Evolutionary conservation across 2,888 invertebrate species (phyloP), one percentile per base, ranked within the genome.

Genomic region (Meteorus colon): DNA sequence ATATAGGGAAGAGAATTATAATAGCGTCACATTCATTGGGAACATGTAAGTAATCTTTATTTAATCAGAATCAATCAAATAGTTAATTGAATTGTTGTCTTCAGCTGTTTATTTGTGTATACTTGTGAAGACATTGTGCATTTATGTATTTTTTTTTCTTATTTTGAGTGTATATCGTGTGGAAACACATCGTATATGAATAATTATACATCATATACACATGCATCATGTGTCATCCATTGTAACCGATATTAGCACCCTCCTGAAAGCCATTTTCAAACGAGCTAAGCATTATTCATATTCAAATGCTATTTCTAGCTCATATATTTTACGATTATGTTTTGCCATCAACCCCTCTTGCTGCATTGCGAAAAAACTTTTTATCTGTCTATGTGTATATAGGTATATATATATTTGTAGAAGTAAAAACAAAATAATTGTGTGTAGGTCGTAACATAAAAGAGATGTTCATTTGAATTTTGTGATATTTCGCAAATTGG

Each of bases 281-380:
- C 66, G 67, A 74, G 19, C 68, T 68, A 60, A 75, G 75, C 75
- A 78, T 81, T 79, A 84, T 83, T 84, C 82, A 81, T 84, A 84
- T 84, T 84, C 83, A 82, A 82, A 86, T 86, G 83, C 55, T 8
- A 19, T 86, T 87, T 87, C 87, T 87, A 86, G 83, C 85, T 87
- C 87, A 86, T 87, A 85, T 87, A 87, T 82, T 87, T 87, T 87
- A 87, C 84, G 87, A 85, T 85, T 83, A 80, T 81, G 55, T 55
- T 55, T 55, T 24, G 10, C 19, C 55, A 55, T 55, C 55, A 55
- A 8, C 55, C 55, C 55, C 55, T 19, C n/a, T 19, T 6, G 2
- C 48, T 48, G 55, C 19, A 19, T 55, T 45, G 63, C 45, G 24
- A 31, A 62, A 24, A 37, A 68, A 34, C 2, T 41, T 41, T 45